phyloP scores from a whole-genome alignment of 2,113 vertebrate species.

The Amblyornis subalaris region DNA sequence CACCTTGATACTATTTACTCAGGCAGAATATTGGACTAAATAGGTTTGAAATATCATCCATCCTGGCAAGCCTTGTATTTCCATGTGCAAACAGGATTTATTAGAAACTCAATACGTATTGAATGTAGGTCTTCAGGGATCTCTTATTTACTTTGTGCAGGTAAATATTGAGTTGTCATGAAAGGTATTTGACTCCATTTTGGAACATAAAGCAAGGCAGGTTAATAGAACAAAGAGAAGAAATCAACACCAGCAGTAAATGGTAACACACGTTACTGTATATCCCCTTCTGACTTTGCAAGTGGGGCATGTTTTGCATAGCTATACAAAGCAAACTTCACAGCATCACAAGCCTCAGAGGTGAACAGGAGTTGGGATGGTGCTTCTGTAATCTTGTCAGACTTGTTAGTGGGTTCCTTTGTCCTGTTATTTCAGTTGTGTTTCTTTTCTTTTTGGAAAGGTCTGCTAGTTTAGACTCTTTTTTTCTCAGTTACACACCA shows the following conservation, averaged over 20 bases:
- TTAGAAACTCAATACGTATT: constrained; percentile 46
- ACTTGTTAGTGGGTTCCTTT: background rate
- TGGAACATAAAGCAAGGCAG: background rate
- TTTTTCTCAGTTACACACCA: background rate
- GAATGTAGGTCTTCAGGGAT: constrained; percentile 25
- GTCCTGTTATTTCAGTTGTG: background rate
- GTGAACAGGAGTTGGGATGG: background rate
- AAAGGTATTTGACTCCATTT: constrained; percentile 38
- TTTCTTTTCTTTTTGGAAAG: background rate
- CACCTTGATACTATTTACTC: background rate
- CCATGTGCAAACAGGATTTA: constrained; percentile 49
- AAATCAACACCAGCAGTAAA: background rate
- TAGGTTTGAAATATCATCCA: constrained; percentile 44
- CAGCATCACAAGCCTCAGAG: background rate
- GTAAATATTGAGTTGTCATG: constrained; percentile 39
- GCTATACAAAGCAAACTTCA: background rate
- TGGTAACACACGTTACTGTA: background rate
- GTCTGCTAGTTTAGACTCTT: background rate
- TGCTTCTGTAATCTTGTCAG: background rate
- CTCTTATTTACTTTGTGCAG: constrained; percentile 42
- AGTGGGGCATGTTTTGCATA: background rate
- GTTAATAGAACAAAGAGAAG: constrained; percentile 16
- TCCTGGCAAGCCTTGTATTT: constrained; percentile 28
- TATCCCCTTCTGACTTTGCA: background rate
- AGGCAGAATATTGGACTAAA: background rate